Base-by-base conservation (phyloP, 2,888 invertebrate genomes). In the Euclidia mi region DNA sequence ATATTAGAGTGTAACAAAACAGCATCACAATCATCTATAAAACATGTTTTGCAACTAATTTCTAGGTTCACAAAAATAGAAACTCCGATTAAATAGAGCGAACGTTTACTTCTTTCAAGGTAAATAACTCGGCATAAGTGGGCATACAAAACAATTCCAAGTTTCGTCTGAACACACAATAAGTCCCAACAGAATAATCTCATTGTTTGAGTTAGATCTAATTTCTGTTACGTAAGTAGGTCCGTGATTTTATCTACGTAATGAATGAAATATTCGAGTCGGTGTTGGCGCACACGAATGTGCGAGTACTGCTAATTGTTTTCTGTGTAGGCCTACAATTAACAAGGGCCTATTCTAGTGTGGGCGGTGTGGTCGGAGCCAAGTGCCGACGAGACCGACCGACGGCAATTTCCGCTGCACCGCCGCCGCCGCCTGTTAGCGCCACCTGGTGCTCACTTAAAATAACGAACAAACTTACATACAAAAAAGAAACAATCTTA, bases 351-450 rank as follows among this genome's bases (percentile, higher is more conserved):
- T 76, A 76, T 65, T 71, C 59, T 52, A 71, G 76, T 75, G 72
- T 69, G 77, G 78, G 81, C 74, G 80, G 74, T 59, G 71, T 74
- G 76, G 74, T 72, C 63, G 57, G 56, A 56, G 60, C 72, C 82
- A 82, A 85, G 80, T 84, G 59, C 56, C 57, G 72, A 50, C 64
- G 66, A 75, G 71, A 70, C 78, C 77, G 78, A 78, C 82, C 83
- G 85, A 80, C 82, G 82, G 85, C 85, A 90, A 90, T 90, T 87
- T 90, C 90, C 90, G 88, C 65, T 85, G 81, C 86, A 85, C 50
- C 49, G 53, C 80, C n/a, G n/a, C n/a, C n/a, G n/a, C n/a, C 72
- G 81, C 80, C 84, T 81, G 84, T 89, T 87, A 87, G 71, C 82
- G 70, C 76, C 88, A 89, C 89, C 89, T 87, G 90, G 70, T 82